phyloP scores from a whole-genome alignment of 2,113 vertebrate species.

The Sclerurus mexicanus region DNA sequence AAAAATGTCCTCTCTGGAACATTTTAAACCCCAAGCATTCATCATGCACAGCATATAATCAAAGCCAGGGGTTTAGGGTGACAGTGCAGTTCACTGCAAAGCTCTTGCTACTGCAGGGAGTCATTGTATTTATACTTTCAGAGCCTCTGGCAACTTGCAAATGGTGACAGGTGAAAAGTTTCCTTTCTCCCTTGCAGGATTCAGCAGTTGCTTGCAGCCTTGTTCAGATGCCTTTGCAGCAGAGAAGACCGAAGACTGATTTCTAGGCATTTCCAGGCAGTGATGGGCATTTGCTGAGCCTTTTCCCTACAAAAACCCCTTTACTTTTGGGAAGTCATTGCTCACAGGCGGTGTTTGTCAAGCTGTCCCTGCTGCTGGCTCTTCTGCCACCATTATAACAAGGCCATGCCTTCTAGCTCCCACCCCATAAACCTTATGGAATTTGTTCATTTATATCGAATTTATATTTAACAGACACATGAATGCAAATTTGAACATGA shows the following conservation, averaged over 20 bases:
- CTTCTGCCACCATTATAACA: neutral
- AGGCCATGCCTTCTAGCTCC: neutral
- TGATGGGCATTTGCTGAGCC: neutral
- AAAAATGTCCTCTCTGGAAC: constrained; percentile 44
- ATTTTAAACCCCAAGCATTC: constrained; percentile 38
- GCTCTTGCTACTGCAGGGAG: constrained; percentile 14
- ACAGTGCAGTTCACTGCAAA: constrained; percentile 19
- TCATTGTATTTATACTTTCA: neutral
- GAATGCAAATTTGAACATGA: neutral
- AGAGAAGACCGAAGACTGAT: neutral
- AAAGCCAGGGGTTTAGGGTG: neutral
- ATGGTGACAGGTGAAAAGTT: constrained; percentile 22
- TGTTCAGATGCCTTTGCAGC: neutral
- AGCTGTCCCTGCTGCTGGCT: neutral
- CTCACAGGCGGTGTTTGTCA: neutral
- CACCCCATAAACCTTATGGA: neutral
- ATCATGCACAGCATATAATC: neutral
- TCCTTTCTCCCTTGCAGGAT: neutral
- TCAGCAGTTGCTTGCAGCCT: neutral
- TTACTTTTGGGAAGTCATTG: neutral
- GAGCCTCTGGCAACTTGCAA: neutral
- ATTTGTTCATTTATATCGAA: neutral
- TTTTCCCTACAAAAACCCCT: neutral
- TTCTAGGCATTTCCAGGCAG: neutral
- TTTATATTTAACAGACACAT: neutral